These are phyloP conservation scores for Ophthalmolycus amberensis DNA, from an alignment of 2,113 vertebrate genomes.

Conservation along the genomic window DNA sequence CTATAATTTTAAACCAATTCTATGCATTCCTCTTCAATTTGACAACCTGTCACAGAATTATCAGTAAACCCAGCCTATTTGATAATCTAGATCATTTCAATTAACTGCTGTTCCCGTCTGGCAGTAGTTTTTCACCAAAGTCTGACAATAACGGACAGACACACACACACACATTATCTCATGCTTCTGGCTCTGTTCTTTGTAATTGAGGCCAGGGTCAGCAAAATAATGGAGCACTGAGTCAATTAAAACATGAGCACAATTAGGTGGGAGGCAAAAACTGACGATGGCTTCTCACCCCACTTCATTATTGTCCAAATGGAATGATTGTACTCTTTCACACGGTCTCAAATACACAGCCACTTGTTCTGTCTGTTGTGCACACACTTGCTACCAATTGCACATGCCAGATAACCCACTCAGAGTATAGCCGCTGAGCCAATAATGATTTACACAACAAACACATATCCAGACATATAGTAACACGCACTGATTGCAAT, in stretches of 20 bases:
- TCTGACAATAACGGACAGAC: constrained; percentile 32
- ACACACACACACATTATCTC: constrained; percentile 26
- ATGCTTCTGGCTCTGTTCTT: constrained; percentile 50
- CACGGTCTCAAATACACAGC: constrained; percentile 45
- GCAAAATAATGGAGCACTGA: constrained; percentile 67
- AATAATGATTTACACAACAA: constrained; percentile 51
- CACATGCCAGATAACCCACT: constrained; percentile 34
- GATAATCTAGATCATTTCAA: constrained; percentile 24
- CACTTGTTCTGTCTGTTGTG: constrained; percentile 47
- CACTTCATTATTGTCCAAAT: constrained; percentile 79
- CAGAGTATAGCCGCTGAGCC: constrained; percentile 24
- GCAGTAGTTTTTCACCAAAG: constrained; percentile 11
- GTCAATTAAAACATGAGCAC: constrained; percentile 75
- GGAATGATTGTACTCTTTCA: constrained; percentile 60
- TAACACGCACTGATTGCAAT: constrained; percentile 23
- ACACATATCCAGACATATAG: constrained; percentile 8
- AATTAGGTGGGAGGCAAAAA: constrained; percentile 79
- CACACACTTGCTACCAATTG: constrained; percentile 39
- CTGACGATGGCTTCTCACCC: constrained; percentile 71
- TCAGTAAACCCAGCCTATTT: constrained; percentile 1
- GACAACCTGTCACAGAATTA: not conserved
- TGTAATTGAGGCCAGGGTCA: constrained; percentile 72
- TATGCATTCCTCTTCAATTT: not conserved
- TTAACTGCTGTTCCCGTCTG: constrained; percentile 25
- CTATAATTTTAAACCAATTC: not conserved